Percentiles rank a stretch among this genome's conserved stretches.
phyloP scores from a whole-genome alignment of 1,140 invertebrate genomes.

The Pollicipes pollicipes region DNA sequence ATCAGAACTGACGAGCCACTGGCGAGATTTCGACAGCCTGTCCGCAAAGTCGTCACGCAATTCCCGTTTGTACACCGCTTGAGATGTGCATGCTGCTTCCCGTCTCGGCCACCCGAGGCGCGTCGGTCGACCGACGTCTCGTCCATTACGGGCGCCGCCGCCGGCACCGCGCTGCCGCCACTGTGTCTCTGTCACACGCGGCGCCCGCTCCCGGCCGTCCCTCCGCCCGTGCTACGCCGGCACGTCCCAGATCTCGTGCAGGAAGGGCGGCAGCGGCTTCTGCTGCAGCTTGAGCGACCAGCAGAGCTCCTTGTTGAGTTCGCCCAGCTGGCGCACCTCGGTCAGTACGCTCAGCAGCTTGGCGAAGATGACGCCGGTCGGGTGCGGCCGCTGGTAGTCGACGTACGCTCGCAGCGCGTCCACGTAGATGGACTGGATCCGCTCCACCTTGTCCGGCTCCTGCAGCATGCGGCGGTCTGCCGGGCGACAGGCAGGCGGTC shows the following conservation, averaged over 20 bases:
- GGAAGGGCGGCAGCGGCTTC: slow-evolving; percentile 79
- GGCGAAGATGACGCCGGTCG: slow-evolving; percentile 62
- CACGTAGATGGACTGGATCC: slow-evolving; percentile 88
- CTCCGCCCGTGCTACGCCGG: neutral
- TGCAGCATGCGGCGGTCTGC: slow-evolving; percentile 75
- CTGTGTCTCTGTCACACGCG: too few relatives aligned
- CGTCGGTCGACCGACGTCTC: too few relatives aligned
- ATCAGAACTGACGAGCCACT: too few relatives aligned
- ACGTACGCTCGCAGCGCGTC: slow-evolving; percentile 74
- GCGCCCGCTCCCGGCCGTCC: too few relatives aligned
- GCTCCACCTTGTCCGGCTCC: slow-evolving; percentile 79
- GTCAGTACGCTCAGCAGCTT: slow-evolving; percentile 80
- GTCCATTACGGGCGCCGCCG: too few relatives aligned
- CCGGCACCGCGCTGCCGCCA: too few relatives aligned
- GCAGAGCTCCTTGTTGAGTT: slow-evolving; percentile 91
- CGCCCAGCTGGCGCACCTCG: slow-evolving; percentile 82
- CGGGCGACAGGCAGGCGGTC: too few relatives aligned
- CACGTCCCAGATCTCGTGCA: slow-evolving; percentile 91
- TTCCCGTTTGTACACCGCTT: too few relatives aligned
- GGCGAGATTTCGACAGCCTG: too few relatives aligned
- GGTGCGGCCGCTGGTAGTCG: slow-evolving; percentile 45
- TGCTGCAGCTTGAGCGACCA: slow-evolving; percentile 88
- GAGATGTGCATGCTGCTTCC: too few relatives aligned
- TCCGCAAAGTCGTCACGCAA: too few relatives aligned
- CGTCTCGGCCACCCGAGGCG: too few relatives aligned